Base-by-base conservation (phyloP, 2,113 vertebrate species). In the Neolamprologus longior region DNA sequence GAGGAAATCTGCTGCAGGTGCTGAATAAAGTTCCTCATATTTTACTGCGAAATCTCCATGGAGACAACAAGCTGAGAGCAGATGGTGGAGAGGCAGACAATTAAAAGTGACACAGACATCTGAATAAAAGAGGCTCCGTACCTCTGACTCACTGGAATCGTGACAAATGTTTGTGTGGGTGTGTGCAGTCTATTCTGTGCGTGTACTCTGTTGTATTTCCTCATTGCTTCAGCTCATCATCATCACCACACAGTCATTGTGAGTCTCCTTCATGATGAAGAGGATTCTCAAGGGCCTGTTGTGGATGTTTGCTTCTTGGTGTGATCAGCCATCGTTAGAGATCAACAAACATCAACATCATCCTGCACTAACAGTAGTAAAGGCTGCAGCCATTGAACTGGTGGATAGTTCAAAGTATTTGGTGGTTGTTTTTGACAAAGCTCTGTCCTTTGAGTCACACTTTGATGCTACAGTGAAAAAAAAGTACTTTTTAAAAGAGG, bases 41-140 rank as follows among this genome's bases (percentile, higher is more conserved):
- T 0, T 45, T 6, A 45, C 12, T 45, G 11, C 6, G 0, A 6
- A 31, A 1, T 24, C 37, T 40, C 37, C 33, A 35, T 35, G 35
- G 24, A 24, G 24, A 47, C 2, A 53, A 54, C 1, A 24, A 55
- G 21, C 53, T 55, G 53, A 24, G 0, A 24, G 53, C 53, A 24
- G 53, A 55, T 0, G 53, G 53, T 55, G 53, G 21, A 55, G n/a
- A 0, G 0, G 53, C 0, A 24, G 55, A 26, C 55, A 8, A 24
- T 55, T 55, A 55, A 55, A 55, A 13, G 12, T 57, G 54, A 55
- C 54, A 26, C 21, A 5, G 11, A 55, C 0, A 0, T 24, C 54
- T 55, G 53, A 13, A 55, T 55, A 55, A 55, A 55, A 24, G 21
- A 57, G 21, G 2, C 21, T 26, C 1, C 0, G 6, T 24, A 55